Percentiles rank a stretch among this genome's conserved stretches.
phyloP scores from a whole-genome alignment of 2,888 invertebrate genomes.

The Watsonalla binaria region DNA sequence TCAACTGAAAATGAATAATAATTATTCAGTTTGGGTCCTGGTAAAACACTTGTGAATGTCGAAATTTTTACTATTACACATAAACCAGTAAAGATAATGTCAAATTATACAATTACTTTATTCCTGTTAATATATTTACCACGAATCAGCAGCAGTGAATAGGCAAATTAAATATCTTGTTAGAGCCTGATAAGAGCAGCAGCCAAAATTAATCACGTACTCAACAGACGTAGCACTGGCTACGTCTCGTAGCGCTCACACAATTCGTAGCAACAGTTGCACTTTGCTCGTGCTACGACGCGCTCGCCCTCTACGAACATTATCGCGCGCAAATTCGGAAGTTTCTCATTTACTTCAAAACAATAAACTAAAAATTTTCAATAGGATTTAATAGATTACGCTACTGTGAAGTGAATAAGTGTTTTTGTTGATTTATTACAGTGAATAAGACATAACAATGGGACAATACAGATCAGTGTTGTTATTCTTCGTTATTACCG shows the following conservation, averaged over 20 bases:
- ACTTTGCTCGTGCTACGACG: constrained; percentile 47
- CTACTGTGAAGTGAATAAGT: background rate
- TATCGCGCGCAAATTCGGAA: background rate
- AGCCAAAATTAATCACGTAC: constrained; percentile 12
- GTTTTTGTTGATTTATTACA: background rate
- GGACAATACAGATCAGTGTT: constrained; percentile 19
- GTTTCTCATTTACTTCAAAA: background rate
- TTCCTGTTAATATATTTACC: too few species aligned
- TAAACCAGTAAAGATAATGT: too few species aligned
- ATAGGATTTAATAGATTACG: background rate
- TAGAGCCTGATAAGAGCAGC: background rate
- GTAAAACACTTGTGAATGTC: too few species aligned
- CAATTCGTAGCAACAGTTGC: constrained; percentile 68
- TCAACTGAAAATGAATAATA: too few species aligned
- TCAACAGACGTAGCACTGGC: constrained; percentile 14
- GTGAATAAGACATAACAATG: background rate
- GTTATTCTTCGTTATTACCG: constrained; percentile 39
- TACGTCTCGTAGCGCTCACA: constrained; percentile 19
- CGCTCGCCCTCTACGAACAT: constrained; percentile 43
- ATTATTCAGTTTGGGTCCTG: too few species aligned
- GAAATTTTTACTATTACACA: too few species aligned
- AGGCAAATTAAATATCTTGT: too few species aligned
- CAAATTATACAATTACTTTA: too few species aligned
- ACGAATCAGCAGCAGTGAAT: too few species aligned
- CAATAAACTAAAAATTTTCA: background rate